Evolutionary conservation across 2,797 vertebrate species (phyloP).

Genomic region (Pseudomugil gertrudae): DNA sequence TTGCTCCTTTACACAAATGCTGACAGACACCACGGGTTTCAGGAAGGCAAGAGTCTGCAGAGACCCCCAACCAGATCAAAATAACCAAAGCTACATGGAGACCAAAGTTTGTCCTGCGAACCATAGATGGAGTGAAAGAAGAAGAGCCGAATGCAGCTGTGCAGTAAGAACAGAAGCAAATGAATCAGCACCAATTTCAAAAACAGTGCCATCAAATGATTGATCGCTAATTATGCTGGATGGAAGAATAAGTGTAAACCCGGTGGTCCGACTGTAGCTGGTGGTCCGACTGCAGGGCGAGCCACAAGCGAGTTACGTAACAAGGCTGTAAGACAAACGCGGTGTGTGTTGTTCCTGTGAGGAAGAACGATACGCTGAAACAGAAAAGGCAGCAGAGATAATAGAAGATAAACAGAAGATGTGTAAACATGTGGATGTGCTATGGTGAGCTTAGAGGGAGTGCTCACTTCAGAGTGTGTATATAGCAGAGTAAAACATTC

Average conservation of each 20-base stretch:
- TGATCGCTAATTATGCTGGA: conserved; percentile 34
- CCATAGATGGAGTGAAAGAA: conserved; percentile 18
- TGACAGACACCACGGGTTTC: conserved; percentile 62
- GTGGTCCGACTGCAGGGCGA: too few species aligned
- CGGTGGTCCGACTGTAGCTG: too few species aligned
- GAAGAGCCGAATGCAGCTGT: conserved; percentile 19
- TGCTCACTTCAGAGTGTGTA: too few species aligned
- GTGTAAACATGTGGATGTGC: not conserved
- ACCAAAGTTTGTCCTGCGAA: conserved; percentile 13
- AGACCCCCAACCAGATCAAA: conserved; percentile 49
- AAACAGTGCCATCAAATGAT: conserved; percentile 50
- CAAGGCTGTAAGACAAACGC: not conserved
- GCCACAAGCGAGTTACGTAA: too few species aligned
- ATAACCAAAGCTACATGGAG: conserved; percentile 42
- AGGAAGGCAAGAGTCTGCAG: conserved; percentile 41
- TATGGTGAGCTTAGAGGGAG: not conserved
- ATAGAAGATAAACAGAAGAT: not conserved
- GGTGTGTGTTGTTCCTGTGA: not conserved
- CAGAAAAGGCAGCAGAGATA: not conserved
- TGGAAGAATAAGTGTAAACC: conserved; percentile 31
- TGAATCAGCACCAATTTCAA: conserved; percentile 52
- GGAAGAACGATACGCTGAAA: not conserved
- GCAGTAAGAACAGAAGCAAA: conserved; percentile 25
- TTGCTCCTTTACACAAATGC: conserved; percentile 53
- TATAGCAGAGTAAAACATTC: too few species aligned